phyloP scores from a whole-genome alignment of 2,888 invertebrate genomes.

The Megaustenia siamemsis region DNA sequence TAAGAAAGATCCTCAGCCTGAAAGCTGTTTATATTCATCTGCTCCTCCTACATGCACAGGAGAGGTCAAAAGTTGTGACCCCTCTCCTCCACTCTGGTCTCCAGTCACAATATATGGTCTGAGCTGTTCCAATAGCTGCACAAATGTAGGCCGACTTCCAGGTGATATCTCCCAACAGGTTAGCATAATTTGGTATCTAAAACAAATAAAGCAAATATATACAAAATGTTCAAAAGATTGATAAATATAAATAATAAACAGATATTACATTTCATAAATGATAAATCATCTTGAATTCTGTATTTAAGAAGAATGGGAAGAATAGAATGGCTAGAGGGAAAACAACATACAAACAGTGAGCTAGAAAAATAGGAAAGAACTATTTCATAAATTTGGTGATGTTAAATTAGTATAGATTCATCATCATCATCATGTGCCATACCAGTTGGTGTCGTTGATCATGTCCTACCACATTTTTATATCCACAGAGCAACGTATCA shows the following conservation, averaged over 20 bases:
- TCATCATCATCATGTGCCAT: too few relatives aligned
- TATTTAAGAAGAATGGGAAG: background rate
- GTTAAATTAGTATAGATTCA: too few relatives aligned
- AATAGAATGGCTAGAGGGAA: too few relatives aligned
- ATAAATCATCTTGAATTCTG: background rate
- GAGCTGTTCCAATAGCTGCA: slow-evolving; percentile 66
- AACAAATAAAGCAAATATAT: background rate
- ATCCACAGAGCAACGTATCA: too few relatives aligned
- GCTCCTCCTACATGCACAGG: slow-evolving; percentile 66
- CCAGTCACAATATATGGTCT: slow-evolving; percentile 61
- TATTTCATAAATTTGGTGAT: too few relatives aligned
- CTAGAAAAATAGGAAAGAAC: too few relatives aligned
- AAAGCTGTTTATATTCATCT: slow-evolving; percentile 66
- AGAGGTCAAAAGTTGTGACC: slow-evolving; percentile 65
- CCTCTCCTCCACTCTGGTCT: slow-evolving; percentile 59
- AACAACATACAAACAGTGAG: too few relatives aligned
- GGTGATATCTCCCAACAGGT: slow-evolving; percentile 73
- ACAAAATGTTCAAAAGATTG: too few relatives aligned
- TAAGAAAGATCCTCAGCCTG: slow-evolving; percentile 56
- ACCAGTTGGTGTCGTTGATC: too few relatives aligned
- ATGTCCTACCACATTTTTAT: too few relatives aligned
- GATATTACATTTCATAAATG: too few relatives aligned
- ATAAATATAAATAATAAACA: too few relatives aligned
- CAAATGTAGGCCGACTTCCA: slow-evolving; percentile 74
- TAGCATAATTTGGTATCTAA: slow-evolving; percentile 73